A percentile compares a stretch with the other conserved stretches of the same genome.
Evolutionary conservation across 2,797 vertebrate species (phyloP).

Genomic region (Argya squamiceps): DNA sequence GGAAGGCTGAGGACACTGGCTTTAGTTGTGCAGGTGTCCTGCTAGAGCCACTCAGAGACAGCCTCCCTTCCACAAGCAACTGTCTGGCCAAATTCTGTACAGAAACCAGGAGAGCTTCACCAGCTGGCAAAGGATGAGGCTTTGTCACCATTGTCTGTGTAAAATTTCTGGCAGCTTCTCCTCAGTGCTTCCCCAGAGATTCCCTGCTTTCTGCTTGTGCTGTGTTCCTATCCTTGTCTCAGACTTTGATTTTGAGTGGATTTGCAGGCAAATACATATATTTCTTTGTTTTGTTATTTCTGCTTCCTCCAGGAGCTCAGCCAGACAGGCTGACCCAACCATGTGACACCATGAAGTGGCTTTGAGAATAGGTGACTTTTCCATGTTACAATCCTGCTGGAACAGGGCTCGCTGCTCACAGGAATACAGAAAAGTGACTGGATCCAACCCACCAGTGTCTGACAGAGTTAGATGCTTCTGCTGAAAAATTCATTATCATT

Average conservation of each 20-base stretch:
- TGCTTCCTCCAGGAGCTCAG: background rate
- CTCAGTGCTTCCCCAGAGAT: background rate
- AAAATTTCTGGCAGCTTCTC: background rate
- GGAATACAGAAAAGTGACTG: background rate
- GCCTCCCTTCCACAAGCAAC: background rate
- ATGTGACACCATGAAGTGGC: background rate
- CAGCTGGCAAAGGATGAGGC: background rate
- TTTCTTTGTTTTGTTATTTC: background rate
- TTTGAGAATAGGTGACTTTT: background rate
- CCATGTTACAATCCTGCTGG: background rate
- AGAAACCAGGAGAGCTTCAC: background rate
- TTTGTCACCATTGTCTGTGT: background rate
- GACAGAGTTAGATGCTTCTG: background rate
- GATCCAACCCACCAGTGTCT: background rate
- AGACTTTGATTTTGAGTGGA: background rate
- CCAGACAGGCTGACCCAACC: background rate
- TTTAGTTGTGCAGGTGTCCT: background rate
- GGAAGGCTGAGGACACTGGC: background rate
- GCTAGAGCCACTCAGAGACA: fast-evolving
- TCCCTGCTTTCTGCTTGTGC: background rate
- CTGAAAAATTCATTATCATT: constrained; percentile 9
- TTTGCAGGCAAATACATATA: background rate
- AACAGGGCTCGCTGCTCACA: background rate
- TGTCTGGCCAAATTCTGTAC: background rate
- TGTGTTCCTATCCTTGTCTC: background rate